Base-by-base conservation (phyloP, 2,888 invertebrate species). In the Phymatocera aterrima region DNA sequence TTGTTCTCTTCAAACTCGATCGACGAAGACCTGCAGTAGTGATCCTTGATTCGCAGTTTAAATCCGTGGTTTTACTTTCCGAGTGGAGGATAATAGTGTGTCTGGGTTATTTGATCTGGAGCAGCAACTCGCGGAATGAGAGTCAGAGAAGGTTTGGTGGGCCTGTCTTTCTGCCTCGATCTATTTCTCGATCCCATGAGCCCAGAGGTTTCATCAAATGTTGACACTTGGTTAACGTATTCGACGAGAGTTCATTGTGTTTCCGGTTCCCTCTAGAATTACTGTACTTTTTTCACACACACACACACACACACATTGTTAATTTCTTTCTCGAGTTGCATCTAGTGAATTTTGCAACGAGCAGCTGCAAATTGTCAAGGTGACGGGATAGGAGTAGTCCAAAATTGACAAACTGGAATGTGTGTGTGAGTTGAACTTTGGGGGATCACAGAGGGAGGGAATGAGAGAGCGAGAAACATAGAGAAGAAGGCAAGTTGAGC, bases 81-180 rank as follows among this genome's bases (percentile, higher is more conserved):
- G 28, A 28, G 46, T 28, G 21, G 43, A 43, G 24, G 46, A 46
- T 68, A 51, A 72, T 15, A 43, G 34, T 43, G 15, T 28, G 4
- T 21, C 28, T 70, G 43, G 72, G 21, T 34, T 72, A 34, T 51
- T 31, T 37, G n/a, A 18, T 10, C 5, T 31, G 34, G 31, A 34
- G 72, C 48, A 72, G 31, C 18, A 46, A 46, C 43, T 12, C n/a
- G 24, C 15, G n/a, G 34, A 31, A 75, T 10, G 75, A 75, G 75
- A 75, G 60, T 18, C 75, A 21, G 75, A 75, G 75, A 75, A 57
- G 57, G 57, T 75, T 75, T 60, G 43, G 60, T 60, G 75, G n/a
- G 75, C 28, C 75, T 60, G 75, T 75, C 60, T 75, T 57, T 75
- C 75, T 24, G 57, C 60, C 37, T 75, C 60, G 40, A 37, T 75